These are phyloP conservation scores for Pangasianodon hypophthalmus DNA, from an alignment of 2,113 vertebrate species.

Conservation along the genomic window DNA sequence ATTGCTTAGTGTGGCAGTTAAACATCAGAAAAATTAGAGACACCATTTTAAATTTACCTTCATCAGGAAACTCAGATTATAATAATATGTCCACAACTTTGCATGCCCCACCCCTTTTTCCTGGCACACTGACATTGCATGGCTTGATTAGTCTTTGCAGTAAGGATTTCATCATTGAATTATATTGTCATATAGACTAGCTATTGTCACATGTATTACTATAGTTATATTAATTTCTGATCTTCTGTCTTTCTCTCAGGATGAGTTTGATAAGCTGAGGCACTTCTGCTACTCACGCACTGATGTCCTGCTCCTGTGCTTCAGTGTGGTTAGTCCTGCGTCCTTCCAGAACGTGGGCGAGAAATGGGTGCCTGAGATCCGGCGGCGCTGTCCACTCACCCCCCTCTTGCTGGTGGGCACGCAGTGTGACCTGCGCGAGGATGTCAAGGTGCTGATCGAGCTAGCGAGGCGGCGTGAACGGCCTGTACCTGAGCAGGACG, in stretches of 20 bases:
- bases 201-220: background rate
- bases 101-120: background rate
- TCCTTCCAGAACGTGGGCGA: conserved; percentile 83
- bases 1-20: background rate
- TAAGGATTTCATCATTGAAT: background rate
- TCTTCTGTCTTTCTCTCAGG: conserved; percentile 63
- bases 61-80: background rate
- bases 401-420: conserved; percentile 81
- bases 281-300: conserved; percentile 83
- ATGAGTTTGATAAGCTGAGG: conserved; percentile 83
- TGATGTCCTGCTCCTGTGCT: conserved; percentile 81
- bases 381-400: conserved; percentile 74
- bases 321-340: conserved; percentile 82
- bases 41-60: background rate
- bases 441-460: conserved; percentile 81
- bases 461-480: conserved; percentile 73
- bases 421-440: conserved; percentile 81
- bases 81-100: background rate
- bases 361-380: conserved; percentile 82
- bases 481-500: conserved; percentile 73
- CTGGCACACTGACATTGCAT: background rate
- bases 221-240: background rate
- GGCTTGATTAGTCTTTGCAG: background rate
- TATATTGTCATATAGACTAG: background rate
- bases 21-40: background rate